Evolutionary conservation across 2,888 invertebrate species (phyloP), one percentile per base, ranked within the genome.

Genomic region (Ectemnius continuus): DNA sequence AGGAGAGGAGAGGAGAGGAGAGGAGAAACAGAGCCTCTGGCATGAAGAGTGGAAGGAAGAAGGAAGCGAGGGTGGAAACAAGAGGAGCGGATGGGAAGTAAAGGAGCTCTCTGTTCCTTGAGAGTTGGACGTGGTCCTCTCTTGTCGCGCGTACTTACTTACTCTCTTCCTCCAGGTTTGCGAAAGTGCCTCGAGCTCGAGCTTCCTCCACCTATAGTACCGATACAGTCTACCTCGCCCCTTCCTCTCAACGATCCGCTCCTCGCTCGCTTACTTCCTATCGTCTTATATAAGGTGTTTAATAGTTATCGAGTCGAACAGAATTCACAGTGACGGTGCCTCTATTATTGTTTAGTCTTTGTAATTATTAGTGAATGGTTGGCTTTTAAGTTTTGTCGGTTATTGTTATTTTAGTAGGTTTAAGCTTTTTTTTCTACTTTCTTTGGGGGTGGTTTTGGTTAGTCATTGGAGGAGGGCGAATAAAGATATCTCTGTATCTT

Each of bases 21-120:
- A 46, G 20, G 26, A 58, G 57, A 28, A 47, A 23, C 23, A 23
- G 23, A 23, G 23, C 23, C 23, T 23, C 23, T 23, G 23, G 23
- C 23, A 23, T 23, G 23, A 23, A 23, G 23, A 23, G 23, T 23
- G 23, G 45, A 48, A 64, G 36, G 23, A 48, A 47, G 48, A 63
- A 23, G 46, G 18, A 16, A 48, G 23, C 28, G 20, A 36, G 74
- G 63, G 57, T 48, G 72, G 45, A 56, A n/a, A 18, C 6, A n/a
- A 46, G 26, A n/a, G 13, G 62, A 36, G 67, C 36, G 18, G 48
- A 36, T 36, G 52, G 16, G 52, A 52, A 52, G 52, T 16, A 52
- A 52, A 52, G 52, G 52, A 52, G 16, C n/a, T 16, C 16, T 16
- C 62, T 47, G 20, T 45, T 23, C 23, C 23, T 8, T 18, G 59